Base-by-base conservation (phyloP, 2,113 vertebrate genomes). In the Rynchops niger region DNA sequence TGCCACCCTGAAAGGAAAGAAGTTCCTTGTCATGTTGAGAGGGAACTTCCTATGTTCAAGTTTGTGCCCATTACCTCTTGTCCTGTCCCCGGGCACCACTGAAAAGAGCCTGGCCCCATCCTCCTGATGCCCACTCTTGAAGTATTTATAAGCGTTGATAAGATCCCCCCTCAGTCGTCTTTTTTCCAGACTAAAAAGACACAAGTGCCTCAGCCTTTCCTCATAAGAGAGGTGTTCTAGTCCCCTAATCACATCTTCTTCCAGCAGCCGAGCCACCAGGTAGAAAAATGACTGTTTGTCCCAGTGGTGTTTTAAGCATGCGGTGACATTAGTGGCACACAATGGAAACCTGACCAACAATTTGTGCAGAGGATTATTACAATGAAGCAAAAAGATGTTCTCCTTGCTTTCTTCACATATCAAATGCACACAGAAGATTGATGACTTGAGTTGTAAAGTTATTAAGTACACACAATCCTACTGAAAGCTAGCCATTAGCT, bases 401-500 rank as follows among this genome's bases (percentile, higher is more conserved):
- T 73, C 47, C 76, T 65, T 78, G 47, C 56, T 84, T 84, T 77
- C 93, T 90, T 82, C 78, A 30, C 63, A 1, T 62, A 69, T 49
- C 61, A 87, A 82, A 76, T 40, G 27, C 55, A 82, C 3, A 2
- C 26, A 71, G 77, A 91, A 92, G 74, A 95, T 20, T 50, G 78
- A 95, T 88, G 62, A 90, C 78, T 91, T 80, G 78, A 91, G 66
- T 80, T 80, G 56, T 84, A 79, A 94, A 89, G 77, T 95, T 95
- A 62, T 72, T 93, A 88, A 93, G 71, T 63, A 88, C 73, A 82
- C 42, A 81, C 71, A 96, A 96, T 94, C 82, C 93, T 55, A 66
- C 59, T 73, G 62, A 93, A 92, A 91, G 82, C 72, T n/a, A 83
- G 56, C 76, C 83, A 94, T 92, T 97, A 94, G 65, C 94, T 93